Evolutionary conservation across 2,888 invertebrate genomes (phyloP), one percentile per base, ranked within the genome.

Genomic region (Agrochola lychnidis): DNA sequence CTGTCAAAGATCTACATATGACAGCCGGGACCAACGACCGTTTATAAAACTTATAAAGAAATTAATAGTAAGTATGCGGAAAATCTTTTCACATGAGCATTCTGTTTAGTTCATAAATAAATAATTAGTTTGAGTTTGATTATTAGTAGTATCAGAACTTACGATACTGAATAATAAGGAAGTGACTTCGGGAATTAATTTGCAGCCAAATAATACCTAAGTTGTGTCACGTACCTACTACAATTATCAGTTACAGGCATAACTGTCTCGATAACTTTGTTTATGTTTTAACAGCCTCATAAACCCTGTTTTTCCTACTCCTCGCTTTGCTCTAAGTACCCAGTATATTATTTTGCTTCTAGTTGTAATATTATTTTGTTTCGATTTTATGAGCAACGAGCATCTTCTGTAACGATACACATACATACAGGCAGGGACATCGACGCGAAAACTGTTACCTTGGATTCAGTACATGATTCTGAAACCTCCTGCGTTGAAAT

Each of bases 181-280:
- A 71, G 14, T 22, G 10, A 12, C 36, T 63, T 59, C 19, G 40
- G 1, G 4, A 62, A 62, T 73, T 25, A 56, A 62, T 64, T 48
- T 59, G 14, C 30, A 59, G 51, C 25, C 5, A 70, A 56, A 25
- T 64, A 48, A 45, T 69, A 30, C 5, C 9, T 12, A 42, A 61
- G 69, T 76, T 30, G 45, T 9, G 48, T 81, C 76, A 81, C 76
- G 81, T 81, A 14, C 42, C 16, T 30, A 7, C 25, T 57, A 30
- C 25, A 12, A 68, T 63, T 75, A 79, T 75, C 48, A 76, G 53
- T 59, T 69, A 48, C 30, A 81, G 42, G 19, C 30, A 77, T 71
- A 72, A 71, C 59, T 72, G 69, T 82, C 48, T 70, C 61, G 66
- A 82, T 82, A 64, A 66, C 56, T 30, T 25, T 57, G 51, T 81